Evolutionary conservation across 2,113 vertebrate genomes (phyloP).

Genomic region (Empidonax traillii): DNA sequence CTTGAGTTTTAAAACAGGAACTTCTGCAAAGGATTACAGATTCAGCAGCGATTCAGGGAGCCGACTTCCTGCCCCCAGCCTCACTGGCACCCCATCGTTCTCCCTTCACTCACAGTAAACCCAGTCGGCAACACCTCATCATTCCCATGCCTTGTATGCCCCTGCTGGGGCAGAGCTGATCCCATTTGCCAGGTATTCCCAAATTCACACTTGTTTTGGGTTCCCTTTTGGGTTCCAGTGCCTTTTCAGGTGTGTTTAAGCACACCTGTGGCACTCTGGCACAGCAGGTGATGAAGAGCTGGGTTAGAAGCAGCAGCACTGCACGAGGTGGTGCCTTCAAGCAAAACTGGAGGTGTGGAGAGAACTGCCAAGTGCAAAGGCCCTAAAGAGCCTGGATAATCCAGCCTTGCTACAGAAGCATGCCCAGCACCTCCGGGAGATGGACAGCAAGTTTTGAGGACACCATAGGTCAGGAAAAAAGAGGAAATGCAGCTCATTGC

Average conservation of each 20-base stretch:
- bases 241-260: not conserved
- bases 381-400: not conserved
- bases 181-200: not conserved
- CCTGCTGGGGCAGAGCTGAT: not conserved
- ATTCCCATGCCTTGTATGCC: not conserved
- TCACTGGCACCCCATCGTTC: fast-evolving
- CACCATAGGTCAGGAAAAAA: not conserved
- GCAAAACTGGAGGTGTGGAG: not conserved
- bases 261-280: not conserved
- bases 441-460: not conserved
- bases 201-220: not conserved
- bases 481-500: not conserved
- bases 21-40: not conserved
- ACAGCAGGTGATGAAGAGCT: not conserved
- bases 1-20: not conserved
- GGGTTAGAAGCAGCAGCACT: not conserved
- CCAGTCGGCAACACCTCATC: fast-evolving
- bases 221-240: not conserved
- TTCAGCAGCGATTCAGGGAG: not conserved
- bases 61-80: not conserved
- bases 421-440: not conserved
- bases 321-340: fast-evolving
- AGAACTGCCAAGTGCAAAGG: not conserved
- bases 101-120: not conserved
- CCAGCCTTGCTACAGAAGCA: not conserved